Evolutionary conservation across 92 coral and sea anemone genomes (phyloP), one percentile per base, ranked within the genome.

Genomic region (Paramuricea clavata): DNA sequence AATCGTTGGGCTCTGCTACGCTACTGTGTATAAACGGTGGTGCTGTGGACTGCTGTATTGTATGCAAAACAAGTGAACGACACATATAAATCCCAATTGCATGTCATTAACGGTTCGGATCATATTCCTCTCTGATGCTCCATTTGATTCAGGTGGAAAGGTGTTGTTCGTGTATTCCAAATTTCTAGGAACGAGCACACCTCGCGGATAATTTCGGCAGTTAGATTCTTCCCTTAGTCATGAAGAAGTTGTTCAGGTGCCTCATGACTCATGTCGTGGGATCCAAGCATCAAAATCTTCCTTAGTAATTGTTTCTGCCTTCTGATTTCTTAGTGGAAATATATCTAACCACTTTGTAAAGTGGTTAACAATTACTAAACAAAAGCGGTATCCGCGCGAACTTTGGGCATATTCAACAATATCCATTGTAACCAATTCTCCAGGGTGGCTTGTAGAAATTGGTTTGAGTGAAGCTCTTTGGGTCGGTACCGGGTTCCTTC

Each of bases 391-490:
- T 23, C 86, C 86, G 17, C 54, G 78, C 28, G 78, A 81, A 41
- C 78, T 81, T 36, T 61, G 70, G 41, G 77, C 22, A 34, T 65
- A 82, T 11, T 82, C 86, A 4, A 82, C 86, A 41, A 76, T 60
- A 49, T 85, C 93, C 54, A 90, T 69, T 43, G 93, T 80, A 32
- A 90, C 83, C 78, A 90, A 49, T 69, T 90, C 86, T 13, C 86
- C 81, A 1, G 86, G 92, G 13, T 76, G 62, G 27, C 44, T 12
- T 16, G 85, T 87, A 41, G 50, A 19, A 22, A 90, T 87, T 27
- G 91, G 91, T 69, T 90, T 88, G 7, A 87, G 85, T 52, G 83
- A 91, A 25, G 91, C 93, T 74, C 82, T 87, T 30, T 33, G 78
- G 31, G 22, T 47, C 2, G 89, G 86, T n/a, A 76, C 91, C 5